phyloP scores from a whole-genome alignment of 2,113 vertebrate genomes.

The Oryzias celebensis region DNA sequence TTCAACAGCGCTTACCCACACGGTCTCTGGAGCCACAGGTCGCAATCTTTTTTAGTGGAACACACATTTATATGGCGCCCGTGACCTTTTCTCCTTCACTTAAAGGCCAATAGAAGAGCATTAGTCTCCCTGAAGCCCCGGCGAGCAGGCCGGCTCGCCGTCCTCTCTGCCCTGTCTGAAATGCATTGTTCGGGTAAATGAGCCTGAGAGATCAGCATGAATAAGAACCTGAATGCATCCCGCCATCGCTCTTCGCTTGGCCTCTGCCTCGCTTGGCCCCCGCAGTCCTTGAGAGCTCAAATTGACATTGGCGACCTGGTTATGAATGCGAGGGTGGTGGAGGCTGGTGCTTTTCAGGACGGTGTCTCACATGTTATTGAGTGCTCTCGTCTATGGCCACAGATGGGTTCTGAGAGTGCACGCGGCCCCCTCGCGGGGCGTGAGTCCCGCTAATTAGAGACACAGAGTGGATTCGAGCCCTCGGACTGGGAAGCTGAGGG shows the following conservation, averaged over 20 bases:
- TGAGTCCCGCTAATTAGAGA: conserved; percentile 61
- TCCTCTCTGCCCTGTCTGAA: conserved; percentile 65
- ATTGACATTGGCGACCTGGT: conserved; percentile 70
- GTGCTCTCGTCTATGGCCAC: conserved; percentile 39
- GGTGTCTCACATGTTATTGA: conserved; percentile 2
- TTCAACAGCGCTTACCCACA: conserved; percentile 1
- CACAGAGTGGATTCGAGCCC: conserved; percentile 47
- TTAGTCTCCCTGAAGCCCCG: neutral
- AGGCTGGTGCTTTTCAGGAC: conserved; percentile 16
- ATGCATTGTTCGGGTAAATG: conserved; percentile 75
- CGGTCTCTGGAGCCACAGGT: conserved; percentile 6
- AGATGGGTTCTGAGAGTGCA: conserved; percentile 28
- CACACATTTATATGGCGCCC: conserved; percentile 3
- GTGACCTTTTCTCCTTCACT: conserved; percentile 11
- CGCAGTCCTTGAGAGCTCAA: conserved; percentile 70
- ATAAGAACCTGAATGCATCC: conserved; percentile 68
- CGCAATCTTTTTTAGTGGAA: neutral
- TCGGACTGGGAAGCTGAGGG: conserved; percentile 42
- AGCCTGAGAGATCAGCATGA: conserved; percentile 65
- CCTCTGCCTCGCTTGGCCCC: conserved; percentile 58
- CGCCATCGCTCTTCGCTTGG: conserved; percentile 58
- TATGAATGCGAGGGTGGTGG: conserved; percentile 57
- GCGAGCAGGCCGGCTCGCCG: conserved; percentile 24
- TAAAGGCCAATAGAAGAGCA: conserved; percentile 29
- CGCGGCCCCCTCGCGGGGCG: conserved; percentile 7